Evolutionary conservation across 2,113 vertebrate genomes (phyloP).

Genomic region (Microcebus ravelobensis): DNA sequence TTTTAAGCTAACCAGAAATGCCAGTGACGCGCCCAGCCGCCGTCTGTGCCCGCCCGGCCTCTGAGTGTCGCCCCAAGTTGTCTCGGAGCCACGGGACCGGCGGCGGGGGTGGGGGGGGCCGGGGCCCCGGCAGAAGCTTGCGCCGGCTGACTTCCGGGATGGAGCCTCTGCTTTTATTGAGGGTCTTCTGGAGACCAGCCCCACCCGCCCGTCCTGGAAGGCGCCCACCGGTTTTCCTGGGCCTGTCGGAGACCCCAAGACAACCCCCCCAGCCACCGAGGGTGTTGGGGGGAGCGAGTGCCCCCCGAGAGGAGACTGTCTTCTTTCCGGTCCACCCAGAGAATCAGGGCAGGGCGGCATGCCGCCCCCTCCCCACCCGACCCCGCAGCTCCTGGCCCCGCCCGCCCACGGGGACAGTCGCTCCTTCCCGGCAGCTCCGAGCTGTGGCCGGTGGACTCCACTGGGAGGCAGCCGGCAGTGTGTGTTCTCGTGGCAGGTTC

Average conservation of each 20-base stretch:
- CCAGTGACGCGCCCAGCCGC: conserved; percentile 45
- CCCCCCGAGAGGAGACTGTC: neutral
- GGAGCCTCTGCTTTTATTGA: neutral
- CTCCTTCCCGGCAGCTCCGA: neutral
- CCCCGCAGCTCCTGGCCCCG: neutral
- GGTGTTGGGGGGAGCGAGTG: neutral
- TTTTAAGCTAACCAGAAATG: conserved; percentile 82
- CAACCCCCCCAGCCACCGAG: neutral
- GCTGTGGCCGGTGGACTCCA: neutral
- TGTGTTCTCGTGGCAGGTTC: neutral
- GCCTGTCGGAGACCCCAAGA: neutral
- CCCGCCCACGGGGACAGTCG: neutral
- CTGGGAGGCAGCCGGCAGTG: neutral
- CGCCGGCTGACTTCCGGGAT: neutral
- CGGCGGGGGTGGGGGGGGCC: rapidly evolving
- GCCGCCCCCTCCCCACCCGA: neutral
- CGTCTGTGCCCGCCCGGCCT: neutral
- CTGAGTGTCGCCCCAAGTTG: neutral
- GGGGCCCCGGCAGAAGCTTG: neutral
- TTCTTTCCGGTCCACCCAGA: neutral
- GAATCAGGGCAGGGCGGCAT: neutral
- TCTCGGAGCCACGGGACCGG: neutral
- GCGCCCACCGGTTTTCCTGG: neutral
- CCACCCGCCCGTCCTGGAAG: neutral
- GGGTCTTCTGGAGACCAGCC: neutral